Conservation (phyloP, 2,888 invertebrate genomes). For the Himalopsyche tibetana region DNA sequence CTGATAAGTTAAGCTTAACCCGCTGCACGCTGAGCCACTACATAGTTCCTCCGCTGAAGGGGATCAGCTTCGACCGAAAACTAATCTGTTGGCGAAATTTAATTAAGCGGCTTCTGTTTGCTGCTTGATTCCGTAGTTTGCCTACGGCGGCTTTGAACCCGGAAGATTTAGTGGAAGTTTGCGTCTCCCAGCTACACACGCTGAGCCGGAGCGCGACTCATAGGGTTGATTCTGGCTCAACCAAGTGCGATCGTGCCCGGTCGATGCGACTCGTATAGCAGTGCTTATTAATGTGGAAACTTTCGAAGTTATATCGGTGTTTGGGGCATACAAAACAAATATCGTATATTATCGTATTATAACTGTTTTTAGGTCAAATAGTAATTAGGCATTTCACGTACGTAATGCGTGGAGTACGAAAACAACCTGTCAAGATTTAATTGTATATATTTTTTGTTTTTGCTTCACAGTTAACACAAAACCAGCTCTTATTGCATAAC, state of each 20-base stretch:
- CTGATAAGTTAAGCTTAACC: slow-evolving; percentile 1
- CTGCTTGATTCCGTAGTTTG: slow-evolving; percentile 57
- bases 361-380: too few relatives aligned
- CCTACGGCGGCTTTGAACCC: slow-evolving; percentile 49
- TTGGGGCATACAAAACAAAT: too few relatives aligned
- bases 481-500: too few relatives aligned
- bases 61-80: slow-evolving; percentile 57
- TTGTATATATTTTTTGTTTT: too few relatives aligned
- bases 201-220: slow-evolving; percentile 12
- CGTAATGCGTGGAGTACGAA: too few relatives aligned
- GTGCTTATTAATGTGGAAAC: slow-evolving; percentile 9
- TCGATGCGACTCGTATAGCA: neutral
- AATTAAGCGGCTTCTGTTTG: slow-evolving; percentile 62
- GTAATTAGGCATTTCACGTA: too few relatives aligned
- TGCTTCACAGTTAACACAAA: too few relatives aligned
- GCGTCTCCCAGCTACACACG: slow-evolving; percentile 41
- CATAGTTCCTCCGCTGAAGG: slow-evolving; percentile 44
- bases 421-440: too few relatives aligned
- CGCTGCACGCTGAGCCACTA: neutral
- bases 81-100: slow-evolving; percentile 63
- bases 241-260: neutral
- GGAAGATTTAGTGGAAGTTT: slow-evolving; percentile 46
- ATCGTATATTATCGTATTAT: too few relatives aligned
- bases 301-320: neutral
- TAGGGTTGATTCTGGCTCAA: neutral